phyloP scores from a whole-genome alignment of 2,113 vertebrate genomes.

The Dicentrarchus labrax region DNA sequence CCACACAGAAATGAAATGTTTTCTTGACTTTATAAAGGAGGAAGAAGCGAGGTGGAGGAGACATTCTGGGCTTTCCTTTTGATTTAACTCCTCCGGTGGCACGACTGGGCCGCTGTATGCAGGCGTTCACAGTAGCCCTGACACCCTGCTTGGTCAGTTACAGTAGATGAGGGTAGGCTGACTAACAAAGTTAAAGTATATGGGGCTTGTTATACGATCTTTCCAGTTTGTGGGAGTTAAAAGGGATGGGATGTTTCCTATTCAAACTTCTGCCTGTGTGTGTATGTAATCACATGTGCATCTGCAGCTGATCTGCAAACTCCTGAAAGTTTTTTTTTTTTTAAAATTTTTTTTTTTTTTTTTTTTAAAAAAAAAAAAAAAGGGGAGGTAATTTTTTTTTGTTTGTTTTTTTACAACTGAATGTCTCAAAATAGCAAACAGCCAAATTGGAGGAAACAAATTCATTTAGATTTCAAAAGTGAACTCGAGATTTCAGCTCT shows the following conservation, averaged over 20 bases:
- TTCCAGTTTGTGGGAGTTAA: conserved; percentile 43
- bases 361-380: too few species aligned
- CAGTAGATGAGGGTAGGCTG: conserved; percentile 36
- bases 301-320: conserved; percentile 31
- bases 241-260: conserved; percentile 43
- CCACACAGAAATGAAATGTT: conserved; percentile 26
- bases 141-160: conserved; percentile 43
- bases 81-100: conserved; percentile 52
- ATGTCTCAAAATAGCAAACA: conserved; percentile 4
- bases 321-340: background rate
- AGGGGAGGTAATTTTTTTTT: too few species aligned
- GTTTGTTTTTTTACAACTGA: conserved; percentile 1
- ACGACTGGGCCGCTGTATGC: conserved; percentile 23
- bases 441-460: background rate
- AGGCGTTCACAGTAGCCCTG: conserved; percentile 30
- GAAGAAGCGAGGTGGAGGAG: conserved; percentile 32
- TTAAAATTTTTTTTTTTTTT: too few species aligned
- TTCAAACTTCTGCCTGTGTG: conserved; percentile 33
- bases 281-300: background rate
- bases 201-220: conserved; percentile 23
- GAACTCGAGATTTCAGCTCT: background rate
- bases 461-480: conserved; percentile 2
- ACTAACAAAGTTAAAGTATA: conserved; percentile 43
- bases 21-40: conserved; percentile 24
- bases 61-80: conserved; percentile 52